phyloP scores from a whole-genome alignment of 2,113 vertebrate genomes.

The Cyphomyrus plagiostoma region DNA sequence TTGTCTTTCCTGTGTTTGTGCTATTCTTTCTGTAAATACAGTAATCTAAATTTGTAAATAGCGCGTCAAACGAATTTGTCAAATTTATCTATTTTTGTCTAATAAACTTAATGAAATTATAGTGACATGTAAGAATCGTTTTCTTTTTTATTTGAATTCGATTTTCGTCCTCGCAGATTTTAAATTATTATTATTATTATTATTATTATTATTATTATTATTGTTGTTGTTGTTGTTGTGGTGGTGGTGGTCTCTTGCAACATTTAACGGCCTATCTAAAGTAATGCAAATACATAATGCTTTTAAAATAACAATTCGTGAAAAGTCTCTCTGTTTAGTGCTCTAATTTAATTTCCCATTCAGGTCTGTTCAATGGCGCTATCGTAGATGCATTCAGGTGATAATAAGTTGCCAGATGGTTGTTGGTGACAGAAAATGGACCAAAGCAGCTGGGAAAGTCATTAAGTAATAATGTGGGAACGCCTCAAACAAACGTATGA shows the following conservation, averaged over 20 bases:
- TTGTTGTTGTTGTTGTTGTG: neutral
- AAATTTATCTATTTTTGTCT: conserved; percentile 99
- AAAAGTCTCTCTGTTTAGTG: conserved; percentile 18
- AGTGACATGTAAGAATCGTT: conserved; percentile 48
- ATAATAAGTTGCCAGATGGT: conserved; percentile 84
- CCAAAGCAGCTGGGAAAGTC: conserved; percentile 76
- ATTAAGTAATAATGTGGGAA: conserved; percentile 81
- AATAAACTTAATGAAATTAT: conserved; percentile 98
- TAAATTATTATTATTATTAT: conserved; percentile 9
- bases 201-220: conserved; percentile 18
- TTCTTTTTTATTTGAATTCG: conserved; percentile 23
- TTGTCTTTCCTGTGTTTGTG: conserved; percentile 77
- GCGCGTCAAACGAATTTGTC: conserved; percentile 90
- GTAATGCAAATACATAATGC: neutral
- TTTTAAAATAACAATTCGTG: conserved; percentile 8
- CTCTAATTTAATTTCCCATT: conserved; percentile 54
- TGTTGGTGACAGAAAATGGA: conserved; percentile 76
- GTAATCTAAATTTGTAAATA: conserved; percentile 98
- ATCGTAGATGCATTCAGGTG: conserved; percentile 76
- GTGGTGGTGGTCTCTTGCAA: neutral
- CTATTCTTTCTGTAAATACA: conserved; percentile 85
- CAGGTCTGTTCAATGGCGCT: conserved; percentile 58
- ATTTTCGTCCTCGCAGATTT: neutral
- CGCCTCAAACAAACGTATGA: conserved; percentile 77
- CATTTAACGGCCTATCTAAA: neutral